A percentile compares a stretch with the other conserved stretches of the same genome.
Evolutionary conservation across 2,113 vertebrate species (phyloP).

Genomic region (Notiomystis cincta): DNA sequence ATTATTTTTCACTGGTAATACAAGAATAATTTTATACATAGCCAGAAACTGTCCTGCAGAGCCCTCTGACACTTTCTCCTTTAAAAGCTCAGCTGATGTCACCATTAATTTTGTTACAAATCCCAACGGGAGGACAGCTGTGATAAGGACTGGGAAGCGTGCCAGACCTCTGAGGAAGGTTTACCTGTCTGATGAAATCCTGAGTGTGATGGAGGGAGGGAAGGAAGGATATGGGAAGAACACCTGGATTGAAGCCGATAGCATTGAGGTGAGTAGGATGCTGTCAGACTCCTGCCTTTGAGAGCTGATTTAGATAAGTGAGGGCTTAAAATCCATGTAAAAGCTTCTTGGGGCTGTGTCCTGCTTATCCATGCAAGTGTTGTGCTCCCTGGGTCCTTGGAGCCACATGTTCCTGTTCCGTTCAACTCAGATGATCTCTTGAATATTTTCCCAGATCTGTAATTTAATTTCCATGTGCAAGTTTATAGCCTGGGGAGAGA

Average conservation of each 20-base stretch:
- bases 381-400: neutral
- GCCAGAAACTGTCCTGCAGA: neutral
- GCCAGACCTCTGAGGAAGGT: neutral
- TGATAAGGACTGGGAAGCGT: neutral
- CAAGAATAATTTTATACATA: neutral
- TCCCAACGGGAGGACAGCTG: neutral
- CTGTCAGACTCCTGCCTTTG: neutral
- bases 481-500: neutral
- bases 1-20: neutral
- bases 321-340: neutral
- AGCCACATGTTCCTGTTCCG: neutral
- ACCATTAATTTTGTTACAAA: neutral
- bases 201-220: neutral
- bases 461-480: neutral
- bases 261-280: neutral
- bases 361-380: neutral
- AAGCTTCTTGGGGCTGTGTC: neutral
- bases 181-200: neutral
- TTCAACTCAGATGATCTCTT: neutral
- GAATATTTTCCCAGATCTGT: conserved; percentile 28
- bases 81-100: neutral
- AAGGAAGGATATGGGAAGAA: neutral
- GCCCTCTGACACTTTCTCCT: neutral
- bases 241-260: neutral
- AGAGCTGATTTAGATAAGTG: neutral